Percentiles rank a stretch among this genome's conserved stretches.
Evolutionary conservation across 2,797 vertebrate genomes (phyloP).

Genomic region (Halcyon chelicuti): DNA sequence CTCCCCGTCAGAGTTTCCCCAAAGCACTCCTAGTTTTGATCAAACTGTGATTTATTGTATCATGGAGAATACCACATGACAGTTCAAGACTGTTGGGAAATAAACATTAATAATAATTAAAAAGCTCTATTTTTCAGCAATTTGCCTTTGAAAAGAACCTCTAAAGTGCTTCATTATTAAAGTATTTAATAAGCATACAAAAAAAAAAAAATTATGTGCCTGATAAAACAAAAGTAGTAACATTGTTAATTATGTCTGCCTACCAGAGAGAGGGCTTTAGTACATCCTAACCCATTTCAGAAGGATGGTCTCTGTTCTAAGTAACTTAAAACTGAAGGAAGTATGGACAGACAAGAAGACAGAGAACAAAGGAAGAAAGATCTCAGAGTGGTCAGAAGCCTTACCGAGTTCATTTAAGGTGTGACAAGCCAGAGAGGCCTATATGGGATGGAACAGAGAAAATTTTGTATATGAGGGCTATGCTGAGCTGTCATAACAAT

Average conservation of each 20-base stretch:
- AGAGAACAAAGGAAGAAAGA: background rate
- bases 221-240: background rate
- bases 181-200: background rate
- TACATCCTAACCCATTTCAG: background rate
- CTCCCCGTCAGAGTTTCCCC: background rate
- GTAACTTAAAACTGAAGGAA: background rate
- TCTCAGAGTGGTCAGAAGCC: background rate
- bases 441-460: background rate
- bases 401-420: background rate
- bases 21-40: background rate
- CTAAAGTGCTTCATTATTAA: background rate
- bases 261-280: background rate
- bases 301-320: background rate
- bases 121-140: background rate
- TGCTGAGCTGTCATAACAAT: background rate
- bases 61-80: background rate
- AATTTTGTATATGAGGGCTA: background rate
- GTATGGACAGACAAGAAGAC: background rate
- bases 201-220: background rate
- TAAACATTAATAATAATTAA: background rate
- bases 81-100: background rate
- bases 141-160: background rate
- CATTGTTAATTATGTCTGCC: background rate
- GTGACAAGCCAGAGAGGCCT: background rate
- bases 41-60: background rate